Evolutionary conservation across 2,888 invertebrate species (phyloP), one percentile per base, ranked within the genome.

Genomic region (Dorcus parallelipipedus): DNA sequence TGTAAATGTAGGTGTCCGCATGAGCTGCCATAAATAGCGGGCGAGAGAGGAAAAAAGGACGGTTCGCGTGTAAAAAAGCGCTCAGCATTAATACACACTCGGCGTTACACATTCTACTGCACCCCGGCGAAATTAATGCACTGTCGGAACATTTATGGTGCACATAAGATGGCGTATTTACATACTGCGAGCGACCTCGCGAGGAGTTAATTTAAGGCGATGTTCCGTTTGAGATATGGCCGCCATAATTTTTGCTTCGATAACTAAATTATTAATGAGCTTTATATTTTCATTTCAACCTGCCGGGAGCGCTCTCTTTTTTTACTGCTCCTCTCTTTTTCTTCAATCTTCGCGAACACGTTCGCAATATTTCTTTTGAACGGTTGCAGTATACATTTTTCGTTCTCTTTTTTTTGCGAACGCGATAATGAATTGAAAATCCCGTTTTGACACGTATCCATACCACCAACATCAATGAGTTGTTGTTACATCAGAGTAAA

Each of bases 71-170:
- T 39, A 49, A 49, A 45, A 56, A 56, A 56, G 26, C 42, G 49
- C 23, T 14, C 38, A 49, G 42, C 56, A 56, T 56, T 56, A 56
- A 56, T 56, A 55, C 50, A 55, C 55, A 55, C 55, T 48, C 48
- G 20, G 49, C 43, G 56, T 56, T 56, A 50, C 56, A 50, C 42
- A 56, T 49, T 56, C 43, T 33, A 48, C 50, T 50, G 56, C 50
- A 56, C 56, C 38, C 49, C 45, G 33, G 23, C 40, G 53, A 61
- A 61, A 63, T 61, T 61, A 63, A 61, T 61, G 57, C 50, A 41
- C 61, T 57, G 54, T 61, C 57, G 59, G 59, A 59, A 57, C 61
- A 58, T 63, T 63, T 61, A 63, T 57, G 55, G 63, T 53, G 63
- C 55, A 61, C 59, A 63, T 61, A 59, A 54, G 61, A 63, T 58